Evolutionary conservation across 2,113 vertebrate genomes (phyloP), one percentile per base, ranked within the genome.

Genomic region (Oncorhynchus gorbuscha): DNA sequence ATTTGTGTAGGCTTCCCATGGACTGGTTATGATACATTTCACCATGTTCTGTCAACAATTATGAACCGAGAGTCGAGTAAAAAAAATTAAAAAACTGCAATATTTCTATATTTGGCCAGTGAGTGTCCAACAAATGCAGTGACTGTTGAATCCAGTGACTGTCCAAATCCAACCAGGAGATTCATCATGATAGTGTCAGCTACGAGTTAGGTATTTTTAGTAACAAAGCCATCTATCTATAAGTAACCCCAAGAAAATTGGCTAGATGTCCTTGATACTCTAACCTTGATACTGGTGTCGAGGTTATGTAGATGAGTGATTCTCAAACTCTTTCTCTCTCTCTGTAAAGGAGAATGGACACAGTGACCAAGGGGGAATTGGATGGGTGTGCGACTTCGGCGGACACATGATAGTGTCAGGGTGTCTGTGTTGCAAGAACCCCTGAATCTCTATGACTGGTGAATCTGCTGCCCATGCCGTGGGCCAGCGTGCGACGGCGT

Each of bases 401-500:
- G 20, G 79, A 71, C 79, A 78, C 16, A 9, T 55, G 45, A 74
- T 45, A 45, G 39, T 45, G 39, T 45, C 39, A 45, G 71, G 14
- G 20, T 8, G 45, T 77, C 76, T 24, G 61, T 81, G 83, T 84
- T 74, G 78, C 84, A 84, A 89, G 84, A 72, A 55, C 66, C 73
- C 24, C 58, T 55, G 58, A 45, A 22, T 78, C 30, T 61, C 30
- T 45, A 62, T 67, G 32, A 81, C 76, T 83, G 76, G 45, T 77
- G 77, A 72, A 35, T 72, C 72, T 77, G 62, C 55, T 72, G 24
- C 76, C 8, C 69, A 69, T 49, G 73, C 66, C 13, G 35, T 30
- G 49, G 74, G 75, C 65, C 84, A 85, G 66, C 73, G 71, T 18
- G 45, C 24, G 59, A 76, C 82, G 81, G 85, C 83, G 69, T 91